phyloP scores from a whole-genome alignment of 1,140 invertebrate species.

The Agrilus planipennis region DNA sequence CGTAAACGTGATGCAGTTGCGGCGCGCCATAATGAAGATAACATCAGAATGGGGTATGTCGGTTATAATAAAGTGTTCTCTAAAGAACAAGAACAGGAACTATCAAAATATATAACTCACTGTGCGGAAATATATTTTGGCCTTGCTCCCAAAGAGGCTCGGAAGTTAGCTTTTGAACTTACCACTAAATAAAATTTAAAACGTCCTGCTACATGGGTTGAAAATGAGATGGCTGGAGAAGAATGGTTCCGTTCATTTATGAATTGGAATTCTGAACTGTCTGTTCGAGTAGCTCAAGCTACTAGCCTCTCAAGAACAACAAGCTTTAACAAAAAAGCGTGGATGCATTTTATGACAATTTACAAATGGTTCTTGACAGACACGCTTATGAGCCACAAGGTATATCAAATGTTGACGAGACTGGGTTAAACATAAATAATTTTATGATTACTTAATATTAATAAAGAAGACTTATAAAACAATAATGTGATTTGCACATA shows the following conservation, averaged over 20 bases:
- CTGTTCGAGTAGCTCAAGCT: slow-evolving; percentile 32
- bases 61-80: slow-evolving; percentile 10
- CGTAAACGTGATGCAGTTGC: slow-evolving; percentile 11
- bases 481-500: no score
- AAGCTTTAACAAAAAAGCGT: slow-evolving; percentile 38
- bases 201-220: slow-evolving; percentile 22
- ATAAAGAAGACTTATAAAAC: no score
- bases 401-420: slow-evolving; percentile 40
- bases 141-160: slow-evolving; percentile 14
- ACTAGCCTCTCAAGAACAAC: slow-evolving; percentile 35
- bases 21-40: slow-evolving; percentile 3
- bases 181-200: slow-evolving; percentile 19
- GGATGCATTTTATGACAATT: slow-evolving; percentile 26
- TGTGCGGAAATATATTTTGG: slow-evolving; percentile 21
- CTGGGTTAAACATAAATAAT: no score
- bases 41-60: slow-evolving; percentile 7
- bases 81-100: slow-evolving; percentile 9
- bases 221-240: slow-evolving; percentile 29
- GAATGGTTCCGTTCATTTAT: slow-evolving; percentile 37
- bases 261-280: slow-evolving; percentile 33
- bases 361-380: slow-evolving; percentile 25
- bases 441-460: no score
- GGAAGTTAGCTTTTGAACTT: slow-evolving; percentile 20
- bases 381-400: slow-evolving; percentile 21
- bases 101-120: slow-evolving; percentile 15